These are phyloP conservation scores for Zeugodacus cucurbitae DNA, from an alignment of 1,140 invertebrate species.

Conservation along the genomic window DNA sequence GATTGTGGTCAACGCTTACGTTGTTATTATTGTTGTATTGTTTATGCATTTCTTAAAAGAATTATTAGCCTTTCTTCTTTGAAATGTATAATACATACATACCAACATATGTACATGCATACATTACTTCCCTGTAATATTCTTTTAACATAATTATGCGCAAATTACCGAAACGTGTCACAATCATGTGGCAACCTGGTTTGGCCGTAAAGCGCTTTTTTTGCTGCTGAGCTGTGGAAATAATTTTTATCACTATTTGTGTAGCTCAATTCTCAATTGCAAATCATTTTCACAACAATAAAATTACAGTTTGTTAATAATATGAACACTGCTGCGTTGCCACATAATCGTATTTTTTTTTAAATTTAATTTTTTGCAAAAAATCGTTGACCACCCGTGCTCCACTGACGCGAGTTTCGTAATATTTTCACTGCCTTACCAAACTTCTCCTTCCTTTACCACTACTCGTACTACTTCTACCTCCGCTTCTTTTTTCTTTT, in stretches of 20 bases:
- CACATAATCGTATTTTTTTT: neutral
- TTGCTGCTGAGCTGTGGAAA: neutral
- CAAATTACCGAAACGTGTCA: slow-evolving; percentile 28
- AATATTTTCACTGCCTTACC: neutral
- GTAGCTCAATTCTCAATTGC: neutral
- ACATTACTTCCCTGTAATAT: neutral
- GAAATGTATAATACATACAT: neutral
- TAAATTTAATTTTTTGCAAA: neutral
- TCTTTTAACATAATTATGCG: neutral
- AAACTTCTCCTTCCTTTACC: neutral
- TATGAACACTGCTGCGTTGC: neutral
- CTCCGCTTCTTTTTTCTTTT: neutral
- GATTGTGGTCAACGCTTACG: neutral
- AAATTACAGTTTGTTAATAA: neutral
- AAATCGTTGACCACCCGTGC: neutral
- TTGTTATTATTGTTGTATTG: neutral
- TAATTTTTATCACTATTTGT: neutral
- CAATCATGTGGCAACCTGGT: slow-evolving; percentile 1
- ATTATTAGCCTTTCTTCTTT: neutral
- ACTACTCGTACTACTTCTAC: too few species aligned
- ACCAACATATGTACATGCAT: neutral
- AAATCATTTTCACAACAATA: neutral
- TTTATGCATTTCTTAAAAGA: neutral
- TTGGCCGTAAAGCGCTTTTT: neutral
- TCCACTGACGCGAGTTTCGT: neutral